phyloP scores from a whole-genome alignment of 2,797 vertebrate genomes.

The Chanos chanos region DNA sequence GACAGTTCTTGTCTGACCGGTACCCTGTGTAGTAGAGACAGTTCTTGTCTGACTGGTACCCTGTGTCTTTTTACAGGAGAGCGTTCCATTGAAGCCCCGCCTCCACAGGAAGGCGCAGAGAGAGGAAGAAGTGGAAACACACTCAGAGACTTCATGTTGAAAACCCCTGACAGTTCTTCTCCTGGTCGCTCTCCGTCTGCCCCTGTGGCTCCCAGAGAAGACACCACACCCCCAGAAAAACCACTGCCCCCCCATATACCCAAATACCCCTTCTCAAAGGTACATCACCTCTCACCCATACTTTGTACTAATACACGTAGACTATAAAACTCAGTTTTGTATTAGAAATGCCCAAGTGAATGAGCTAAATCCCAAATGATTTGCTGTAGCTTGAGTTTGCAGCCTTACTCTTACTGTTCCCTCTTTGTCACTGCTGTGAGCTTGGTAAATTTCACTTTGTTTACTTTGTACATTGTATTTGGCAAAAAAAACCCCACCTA shows the following conservation, averaged over 20 bases:
- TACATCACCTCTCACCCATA: slow-evolving; percentile 20
- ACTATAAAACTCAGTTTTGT: neutral
- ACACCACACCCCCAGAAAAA: slow-evolving; percentile 28
- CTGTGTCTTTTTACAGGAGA: slow-evolving; percentile 56
- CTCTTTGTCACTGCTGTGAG: too few species aligned
- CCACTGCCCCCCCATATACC: slow-evolving; percentile 48
- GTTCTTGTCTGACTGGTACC: neutral
- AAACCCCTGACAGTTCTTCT: slow-evolving; percentile 63
- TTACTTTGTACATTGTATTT: too few species aligned
- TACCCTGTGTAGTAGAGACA: too few species aligned
- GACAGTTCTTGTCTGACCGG: too few species aligned
- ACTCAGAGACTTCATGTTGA: slow-evolving; percentile 88
- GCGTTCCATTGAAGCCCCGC: slow-evolving; percentile 57
- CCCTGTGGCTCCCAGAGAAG: slow-evolving; percentile 46
- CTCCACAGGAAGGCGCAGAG: slow-evolving; percentile 33
- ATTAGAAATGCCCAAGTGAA: neutral
- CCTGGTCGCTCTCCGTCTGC: slow-evolving; percentile 33
- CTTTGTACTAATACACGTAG: neutral
- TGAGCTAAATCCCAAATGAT: too few species aligned
- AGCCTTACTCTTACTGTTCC: too few species aligned
- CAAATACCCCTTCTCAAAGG: slow-evolving; percentile 64
- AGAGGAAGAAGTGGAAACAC: slow-evolving; percentile 48
- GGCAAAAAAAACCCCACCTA: too few species aligned
- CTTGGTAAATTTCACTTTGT: too few species aligned
- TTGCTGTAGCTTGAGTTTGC: too few species aligned